Conservation (phyloP, 2,113 vertebrate species). For the Montifringilla adamsi region DNA sequence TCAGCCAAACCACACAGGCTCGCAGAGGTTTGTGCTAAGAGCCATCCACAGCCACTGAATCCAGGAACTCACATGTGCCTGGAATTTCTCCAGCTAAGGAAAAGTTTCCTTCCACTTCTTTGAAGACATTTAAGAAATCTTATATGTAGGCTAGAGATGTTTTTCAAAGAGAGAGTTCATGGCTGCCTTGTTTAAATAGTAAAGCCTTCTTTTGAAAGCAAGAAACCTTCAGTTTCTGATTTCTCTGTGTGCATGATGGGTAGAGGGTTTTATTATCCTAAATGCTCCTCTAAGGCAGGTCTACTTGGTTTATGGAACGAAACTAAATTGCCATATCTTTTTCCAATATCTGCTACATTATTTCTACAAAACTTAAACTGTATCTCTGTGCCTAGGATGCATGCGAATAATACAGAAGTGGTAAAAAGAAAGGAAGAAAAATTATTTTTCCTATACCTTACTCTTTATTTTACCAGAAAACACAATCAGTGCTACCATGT, state of each 20-base stretch:
- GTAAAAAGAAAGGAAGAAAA: constrained; percentile 26
- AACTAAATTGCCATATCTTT: constrained; percentile 46
- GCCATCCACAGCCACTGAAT: rapidly evolving
- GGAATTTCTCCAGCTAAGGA: neutral
- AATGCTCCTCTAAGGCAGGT: constrained; percentile 47
- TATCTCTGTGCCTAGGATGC: neutral
- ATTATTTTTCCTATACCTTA: constrained; percentile 25
- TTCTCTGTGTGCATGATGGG: neutral
- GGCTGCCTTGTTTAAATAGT: neutral
- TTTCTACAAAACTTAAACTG: neutral
- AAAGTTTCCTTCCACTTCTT: neutral
- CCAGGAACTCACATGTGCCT: neutral
- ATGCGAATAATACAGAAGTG: neutral
- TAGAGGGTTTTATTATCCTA: constrained; percentile 30
- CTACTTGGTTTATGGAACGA: constrained; percentile 12
- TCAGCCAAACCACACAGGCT: neutral
- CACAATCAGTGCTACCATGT: constrained; percentile 40
- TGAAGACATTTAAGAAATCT: neutral
- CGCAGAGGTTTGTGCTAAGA: neutral
- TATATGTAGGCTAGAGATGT: neutral
- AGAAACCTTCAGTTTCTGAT: neutral
- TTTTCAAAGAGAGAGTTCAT: neutral
- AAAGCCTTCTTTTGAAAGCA: neutral
- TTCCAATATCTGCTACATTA: neutral
- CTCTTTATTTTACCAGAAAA: constrained; percentile 64